Percentiles rank a stretch among this genome's conserved stretches.
Conservation (phyloP, 30 jellyfish, hydroid and myxozoan species). For the Sanderia malayensis region DNA sequence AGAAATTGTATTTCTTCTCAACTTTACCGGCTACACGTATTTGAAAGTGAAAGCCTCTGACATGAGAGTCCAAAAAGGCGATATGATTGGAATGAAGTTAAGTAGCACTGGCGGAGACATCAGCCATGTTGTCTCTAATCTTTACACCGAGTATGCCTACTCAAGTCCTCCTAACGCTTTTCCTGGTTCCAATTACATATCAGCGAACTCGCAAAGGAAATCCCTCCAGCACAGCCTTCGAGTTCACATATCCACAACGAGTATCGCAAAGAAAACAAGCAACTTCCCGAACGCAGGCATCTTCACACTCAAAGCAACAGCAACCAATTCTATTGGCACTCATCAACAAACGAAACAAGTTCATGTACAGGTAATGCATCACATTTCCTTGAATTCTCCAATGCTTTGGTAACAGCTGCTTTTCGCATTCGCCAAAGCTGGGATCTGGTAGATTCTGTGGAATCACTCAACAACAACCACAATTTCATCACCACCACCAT, state of each 20-base stretch:
- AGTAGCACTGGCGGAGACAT: slow-evolving; percentile 21
- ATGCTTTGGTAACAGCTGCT: too few species aligned
- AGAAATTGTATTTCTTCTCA: slow-evolving; percentile 47
- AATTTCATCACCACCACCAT: too few species aligned
- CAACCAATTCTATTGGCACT: slow-evolving; percentile 1
- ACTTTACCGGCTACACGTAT: slow-evolving; percentile 50
- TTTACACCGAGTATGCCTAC: slow-evolving; percentile 16
- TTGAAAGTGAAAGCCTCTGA: slow-evolving; percentile 27
- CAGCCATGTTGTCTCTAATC: background rate
- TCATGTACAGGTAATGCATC: slow-evolving; percentile 56
- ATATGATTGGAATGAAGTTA: slow-evolving; percentile 34
- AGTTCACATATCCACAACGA: slow-evolving; percentile 47
- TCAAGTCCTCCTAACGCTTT: slow-evolving; percentile 4
- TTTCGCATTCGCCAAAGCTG: too few species aligned
- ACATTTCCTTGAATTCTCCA: too few species aligned
- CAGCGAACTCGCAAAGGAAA: background rate
- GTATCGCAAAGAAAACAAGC: slow-evolving; percentile 5
- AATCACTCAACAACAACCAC: too few species aligned
- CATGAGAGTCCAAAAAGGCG: slow-evolving; percentile 43
- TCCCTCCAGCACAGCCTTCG: slow-evolving; percentile 20
- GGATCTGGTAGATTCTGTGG: too few species aligned
- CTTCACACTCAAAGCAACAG: slow-evolving; percentile 20
- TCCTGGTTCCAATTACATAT: slow-evolving; percentile 25
- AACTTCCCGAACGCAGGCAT: slow-evolving; percentile 41
- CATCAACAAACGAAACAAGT: slow-evolving; percentile 11